These are phyloP conservation scores for Notechis scutatus DNA, from an alignment of 2,113 vertebrate species.

Conservation along the genomic window DNA sequence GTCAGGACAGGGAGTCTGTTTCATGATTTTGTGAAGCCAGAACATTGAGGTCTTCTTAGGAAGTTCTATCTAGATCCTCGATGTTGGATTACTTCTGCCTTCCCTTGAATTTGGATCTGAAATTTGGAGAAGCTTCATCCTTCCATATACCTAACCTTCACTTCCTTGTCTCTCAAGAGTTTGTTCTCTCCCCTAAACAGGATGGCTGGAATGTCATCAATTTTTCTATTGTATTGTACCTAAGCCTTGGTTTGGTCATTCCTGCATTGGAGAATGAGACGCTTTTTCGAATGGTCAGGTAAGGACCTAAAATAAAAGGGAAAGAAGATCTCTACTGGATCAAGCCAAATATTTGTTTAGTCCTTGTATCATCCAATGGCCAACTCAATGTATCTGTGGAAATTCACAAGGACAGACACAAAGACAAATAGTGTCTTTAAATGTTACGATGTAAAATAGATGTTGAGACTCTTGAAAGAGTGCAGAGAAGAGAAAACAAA, in stretches of 20 bases:
- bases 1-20: no score
- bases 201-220: slow-evolving; percentile 65
- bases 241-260: slow-evolving; percentile 41
- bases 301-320: background rate
- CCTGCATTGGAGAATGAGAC: background rate
- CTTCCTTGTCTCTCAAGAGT: background rate
- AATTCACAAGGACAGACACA: background rate
- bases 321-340: background rate
- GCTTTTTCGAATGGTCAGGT: slow-evolving; percentile 56
- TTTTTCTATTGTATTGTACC: slow-evolving; percentile 49
- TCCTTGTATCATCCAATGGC: background rate
- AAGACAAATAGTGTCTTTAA: background rate
- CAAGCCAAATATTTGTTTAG: background rate
- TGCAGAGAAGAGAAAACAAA: no score
- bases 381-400: background rate
- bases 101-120: background rate
- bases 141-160: background rate
- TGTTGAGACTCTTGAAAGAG: no score
- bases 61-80: background rate
- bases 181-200: slow-evolving; percentile 23
- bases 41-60: background rate
- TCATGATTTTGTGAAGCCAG: no score
- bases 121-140: background rate
- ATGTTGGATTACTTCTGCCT: background rate
- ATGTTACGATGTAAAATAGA: background rate